Evolutionary conservation across 2,113 vertebrate species (phyloP).

Genomic region (Macrotis lagotis): DNA sequence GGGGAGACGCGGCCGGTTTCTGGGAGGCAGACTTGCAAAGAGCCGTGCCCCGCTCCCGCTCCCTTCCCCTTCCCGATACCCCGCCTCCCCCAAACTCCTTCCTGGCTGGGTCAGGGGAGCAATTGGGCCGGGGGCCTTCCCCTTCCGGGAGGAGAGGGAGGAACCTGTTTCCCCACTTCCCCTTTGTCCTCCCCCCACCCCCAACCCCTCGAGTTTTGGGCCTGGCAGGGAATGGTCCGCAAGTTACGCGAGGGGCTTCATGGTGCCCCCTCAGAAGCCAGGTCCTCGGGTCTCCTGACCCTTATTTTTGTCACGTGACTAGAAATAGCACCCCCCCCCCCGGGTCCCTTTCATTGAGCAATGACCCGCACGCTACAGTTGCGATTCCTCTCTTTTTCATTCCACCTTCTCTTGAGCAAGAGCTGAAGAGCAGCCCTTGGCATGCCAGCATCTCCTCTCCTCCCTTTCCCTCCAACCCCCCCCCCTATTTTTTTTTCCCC

Average conservation of each 20-base stretch:
- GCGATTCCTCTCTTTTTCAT: not conserved
- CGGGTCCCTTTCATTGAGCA: not conserved
- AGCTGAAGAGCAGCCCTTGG: not conserved
- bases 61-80: not conserved
- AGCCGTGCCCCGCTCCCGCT: not conserved
- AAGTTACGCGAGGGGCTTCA: not conserved
- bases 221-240: not conserved
- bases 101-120: not conserved
- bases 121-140: constrained; percentile 39
- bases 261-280: not conserved
- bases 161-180: not conserved
- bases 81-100: constrained; percentile 7
- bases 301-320: not conserved
- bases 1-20: not conserved
- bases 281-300: not conserved
- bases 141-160: constrained; percentile 32
- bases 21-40: constrained; percentile 2
- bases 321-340: not conserved
- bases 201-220: not conserved
- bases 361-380: not conserved
- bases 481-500: not conserved
- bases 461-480: accelerated
- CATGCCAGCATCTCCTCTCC: not conserved
- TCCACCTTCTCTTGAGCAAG: not conserved
- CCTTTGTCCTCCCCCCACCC: not conserved